Evolutionary conservation across 2,888 invertebrate genomes (phyloP), one percentile per base, ranked within the genome.

Genomic region (Amaurobius ferox): DNA sequence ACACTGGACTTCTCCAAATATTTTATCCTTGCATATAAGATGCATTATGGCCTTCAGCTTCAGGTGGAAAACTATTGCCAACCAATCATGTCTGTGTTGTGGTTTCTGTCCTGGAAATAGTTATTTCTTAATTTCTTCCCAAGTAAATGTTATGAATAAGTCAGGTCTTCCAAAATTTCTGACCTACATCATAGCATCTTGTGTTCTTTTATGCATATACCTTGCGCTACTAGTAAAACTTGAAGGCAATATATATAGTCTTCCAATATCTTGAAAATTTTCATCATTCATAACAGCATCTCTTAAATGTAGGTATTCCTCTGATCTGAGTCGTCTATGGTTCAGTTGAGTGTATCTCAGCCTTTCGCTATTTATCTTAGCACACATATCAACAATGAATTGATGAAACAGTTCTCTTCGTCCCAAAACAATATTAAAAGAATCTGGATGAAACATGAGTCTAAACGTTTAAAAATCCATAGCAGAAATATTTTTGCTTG

Each of bases 171-270:
- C 89, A 74, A 73, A 90, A 7, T 79, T 26, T 3, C 88, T 68
- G 16, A 90, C 89, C 64, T 90, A 87, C 87, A 90, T 90, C 9
- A 89, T 89, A 85, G n/a, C n/a, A n/a, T n/a, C n/a, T 90, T 89
- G 61, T 89, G 89, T 39, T 86, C 86, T 9, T 62, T 89, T 87
- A 39, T 76, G 61, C 89, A 90, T 90, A 64, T 91, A 89, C 16
- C 91, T 87, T 74, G 91, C 91, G n/a, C 91, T 89, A n/a, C 91
- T 91, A 5, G 87, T 89, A 66, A 88, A 89, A 7, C 86, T 79
- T 26, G 89, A 73, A 9, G 91, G 90, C 3, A 91, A 80, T 29
- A 79, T 79, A 1, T 3, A 11, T n/a, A 64, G 19, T 35, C 7
- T 55, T 32, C 26, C 71, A 67, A 68, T 26, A 13, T 71, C 28